These are phyloP conservation scores for Sebastes oblongus DNA, from an alignment of 2,797 vertebrate genomes.

Conservation along the genomic window DNA sequence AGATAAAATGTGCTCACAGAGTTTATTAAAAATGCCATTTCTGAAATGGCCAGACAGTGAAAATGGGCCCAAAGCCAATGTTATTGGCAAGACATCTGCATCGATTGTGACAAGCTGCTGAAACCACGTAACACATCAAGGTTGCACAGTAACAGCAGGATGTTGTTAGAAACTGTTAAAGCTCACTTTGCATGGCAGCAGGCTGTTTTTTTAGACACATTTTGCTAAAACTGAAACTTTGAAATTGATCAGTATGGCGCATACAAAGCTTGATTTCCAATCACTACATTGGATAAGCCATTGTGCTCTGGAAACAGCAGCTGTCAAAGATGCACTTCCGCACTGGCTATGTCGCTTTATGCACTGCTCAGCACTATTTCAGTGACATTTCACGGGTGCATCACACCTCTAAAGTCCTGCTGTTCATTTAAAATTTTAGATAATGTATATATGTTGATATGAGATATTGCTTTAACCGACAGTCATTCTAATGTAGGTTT, in stretches of 20 bases:
- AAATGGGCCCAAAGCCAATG: background rate
- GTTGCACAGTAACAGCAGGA: background rate
- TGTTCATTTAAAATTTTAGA: no score
- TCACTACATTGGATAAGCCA: background rate
- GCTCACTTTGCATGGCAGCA: background rate
- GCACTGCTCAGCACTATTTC: background rate
- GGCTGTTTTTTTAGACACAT: background rate
- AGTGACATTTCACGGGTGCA: background rate
- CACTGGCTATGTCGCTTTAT: background rate
- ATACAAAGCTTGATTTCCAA: background rate
- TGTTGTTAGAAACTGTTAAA: background rate
- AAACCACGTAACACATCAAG: background rate
- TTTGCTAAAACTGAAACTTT: background rate
- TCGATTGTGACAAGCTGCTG: background rate
- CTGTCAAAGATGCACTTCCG: background rate
- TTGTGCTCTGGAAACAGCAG: background rate
- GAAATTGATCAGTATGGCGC: background rate
- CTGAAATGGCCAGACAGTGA: background rate
- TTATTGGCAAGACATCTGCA: background rate
- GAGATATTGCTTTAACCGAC: background rate
- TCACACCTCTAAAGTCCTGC: background rate
- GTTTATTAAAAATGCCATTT: slow-evolving; percentile 21
- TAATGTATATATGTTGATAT: background rate
- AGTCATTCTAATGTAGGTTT: no score
- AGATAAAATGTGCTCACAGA: background rate